phyloP scores from a whole-genome alignment of 2,888 invertebrate species.

The Hesperia comma region DNA sequence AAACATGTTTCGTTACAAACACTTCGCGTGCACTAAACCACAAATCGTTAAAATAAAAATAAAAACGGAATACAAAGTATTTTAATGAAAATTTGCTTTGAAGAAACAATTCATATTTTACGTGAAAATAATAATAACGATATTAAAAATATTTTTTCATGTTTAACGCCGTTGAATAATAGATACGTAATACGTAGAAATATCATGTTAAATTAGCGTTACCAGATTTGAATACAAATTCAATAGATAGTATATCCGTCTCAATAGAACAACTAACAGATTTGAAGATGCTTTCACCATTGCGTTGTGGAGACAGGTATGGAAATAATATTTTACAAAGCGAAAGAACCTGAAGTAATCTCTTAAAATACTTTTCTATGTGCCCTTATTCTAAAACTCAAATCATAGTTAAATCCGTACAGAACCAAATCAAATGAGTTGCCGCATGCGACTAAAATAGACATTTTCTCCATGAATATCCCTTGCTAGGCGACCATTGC shows the following conservation, averaged over 20 bases:
- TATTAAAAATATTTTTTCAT: no score
- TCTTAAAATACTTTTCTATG: neutral
- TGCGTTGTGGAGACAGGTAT: neutral
- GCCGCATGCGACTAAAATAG: constrained; percentile 8
- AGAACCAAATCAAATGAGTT: constrained; percentile 2
- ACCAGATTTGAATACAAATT: neutral
- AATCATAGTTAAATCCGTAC: neutral
- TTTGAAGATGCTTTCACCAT: constrained; percentile 10
- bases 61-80: neutral
- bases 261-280: neutral
- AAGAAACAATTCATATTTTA: no score
- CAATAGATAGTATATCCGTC: neutral
- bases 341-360: neutral
- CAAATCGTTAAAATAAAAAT: constrained; percentile 15
- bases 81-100: no score
- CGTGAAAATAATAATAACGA: no score
- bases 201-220: no score
- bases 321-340: neutral
- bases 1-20: constrained; percentile 11
- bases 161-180: no score
- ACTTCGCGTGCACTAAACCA: constrained; percentile 12
- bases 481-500: neutral
- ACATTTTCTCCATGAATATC: constrained; percentile 10
- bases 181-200: no score
- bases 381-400: neutral